Conservation (phyloP, 2,113 vertebrate genomes). For the Mormyrus lacerda region DNA sequence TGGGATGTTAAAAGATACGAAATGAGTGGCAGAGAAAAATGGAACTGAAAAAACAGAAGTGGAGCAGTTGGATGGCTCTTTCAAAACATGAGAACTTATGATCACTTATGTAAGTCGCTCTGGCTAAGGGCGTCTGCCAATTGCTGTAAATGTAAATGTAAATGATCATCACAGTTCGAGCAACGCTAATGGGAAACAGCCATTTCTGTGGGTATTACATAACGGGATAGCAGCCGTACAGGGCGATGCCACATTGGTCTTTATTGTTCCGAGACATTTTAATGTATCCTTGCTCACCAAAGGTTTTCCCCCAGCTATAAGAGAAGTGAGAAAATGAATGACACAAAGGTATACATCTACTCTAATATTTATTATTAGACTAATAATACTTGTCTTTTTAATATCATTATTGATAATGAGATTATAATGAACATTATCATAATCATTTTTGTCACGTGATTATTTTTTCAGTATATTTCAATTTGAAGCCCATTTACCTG, state of each 20-base stretch:
- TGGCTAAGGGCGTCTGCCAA: too few relatives aligned
- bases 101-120: too few relatives aligned
- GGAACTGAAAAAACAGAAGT: not conserved
- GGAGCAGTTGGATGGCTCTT: not conserved
- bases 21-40: not conserved
- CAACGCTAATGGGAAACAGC: not conserved
- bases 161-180: not conserved
- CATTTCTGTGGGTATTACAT: constrained; percentile 36
- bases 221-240: constrained; percentile 47
- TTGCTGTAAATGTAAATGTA: too few relatives aligned
- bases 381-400: not conserved
- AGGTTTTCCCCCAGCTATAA: constrained; percentile 54
- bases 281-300: constrained; percentile 65
- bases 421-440: not conserved
- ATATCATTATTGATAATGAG: not conserved
- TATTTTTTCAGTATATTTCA: not conserved
- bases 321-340: not conserved
- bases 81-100: not conserved
- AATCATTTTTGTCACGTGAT: not conserved
- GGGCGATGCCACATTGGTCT: constrained; percentile 65
- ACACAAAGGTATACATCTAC: not conserved
- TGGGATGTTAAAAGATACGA: not conserved
- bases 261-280: constrained; percentile 59
- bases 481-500: constrained; percentile 60
- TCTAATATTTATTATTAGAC: not conserved